Percentiles rank a stretch among this genome's conserved stretches.
Conservation (phyloP, 2,888 invertebrate species). For the Pandemis heparana region DNA sequence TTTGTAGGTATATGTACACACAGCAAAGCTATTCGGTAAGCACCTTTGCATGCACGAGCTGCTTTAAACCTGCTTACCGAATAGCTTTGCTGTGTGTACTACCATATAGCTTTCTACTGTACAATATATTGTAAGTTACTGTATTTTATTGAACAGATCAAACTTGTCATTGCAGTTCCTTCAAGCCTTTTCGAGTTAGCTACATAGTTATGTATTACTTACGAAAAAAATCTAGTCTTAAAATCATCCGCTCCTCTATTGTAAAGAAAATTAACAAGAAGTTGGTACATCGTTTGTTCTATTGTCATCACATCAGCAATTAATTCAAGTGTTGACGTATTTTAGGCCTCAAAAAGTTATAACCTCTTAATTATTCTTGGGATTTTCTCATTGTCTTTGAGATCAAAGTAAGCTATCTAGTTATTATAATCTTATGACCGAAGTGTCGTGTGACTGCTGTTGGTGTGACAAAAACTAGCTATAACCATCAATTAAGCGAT, state of each 20-base stretch:
- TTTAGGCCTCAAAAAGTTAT: background rate
- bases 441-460: constrained; percentile 31
- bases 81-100: too few relatives aligned
- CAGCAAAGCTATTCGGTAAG: too few relatives aligned
- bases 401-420: constrained; percentile 32
- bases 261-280: background rate
- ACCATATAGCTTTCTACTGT: too few relatives aligned
- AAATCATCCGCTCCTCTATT: background rate
- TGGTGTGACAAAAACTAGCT: constrained; percentile 38
- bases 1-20: too few relatives aligned
- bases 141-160: too few relatives aligned
- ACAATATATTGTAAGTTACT: too few relatives aligned
- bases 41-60: too few relatives aligned
- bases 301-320: background rate
- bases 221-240: background rate
- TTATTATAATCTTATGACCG: constrained; percentile 22
- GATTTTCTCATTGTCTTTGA: constrained; percentile 28
- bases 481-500: constrained; percentile 44
- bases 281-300: background rate
- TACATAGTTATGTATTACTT: background rate
- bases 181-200: too few relatives aligned
- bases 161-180: too few relatives aligned
- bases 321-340: constrained; percentile 12
- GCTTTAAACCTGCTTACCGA: too few relatives aligned
- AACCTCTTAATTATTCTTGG: constrained; percentile 21